Evolutionary conservation across 2,888 invertebrate species (phyloP).

Genomic region (Agrochola litura): DNA sequence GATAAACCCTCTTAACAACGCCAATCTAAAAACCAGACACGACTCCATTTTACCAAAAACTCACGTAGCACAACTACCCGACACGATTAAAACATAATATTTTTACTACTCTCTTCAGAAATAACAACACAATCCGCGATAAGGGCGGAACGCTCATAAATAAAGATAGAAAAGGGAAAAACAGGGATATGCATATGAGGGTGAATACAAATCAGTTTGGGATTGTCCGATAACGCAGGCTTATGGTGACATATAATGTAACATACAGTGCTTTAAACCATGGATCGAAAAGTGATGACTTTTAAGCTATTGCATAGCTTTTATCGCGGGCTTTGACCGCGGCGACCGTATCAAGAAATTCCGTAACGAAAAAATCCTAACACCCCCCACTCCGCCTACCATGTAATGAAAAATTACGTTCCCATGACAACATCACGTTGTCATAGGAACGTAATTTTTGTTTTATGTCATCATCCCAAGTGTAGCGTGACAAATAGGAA

Average conservation of each 20-base stretch:
- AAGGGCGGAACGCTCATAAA: constrained; percentile 51
- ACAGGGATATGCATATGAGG: constrained; percentile 60
- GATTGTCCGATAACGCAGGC: constrained; percentile 42
- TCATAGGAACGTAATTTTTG: too few relatives aligned
- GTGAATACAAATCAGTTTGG: constrained; percentile 64
- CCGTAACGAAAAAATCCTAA: too few relatives aligned
- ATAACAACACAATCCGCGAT: constrained; percentile 55
- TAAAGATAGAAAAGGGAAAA: constrained; percentile 55
- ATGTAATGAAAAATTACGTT: too few relatives aligned
- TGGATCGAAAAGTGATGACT: background rate
- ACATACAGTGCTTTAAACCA: background rate
- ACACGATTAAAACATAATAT: constrained; percentile 54
- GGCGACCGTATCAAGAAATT: too few relatives aligned
- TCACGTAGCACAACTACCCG: constrained; percentile 17
- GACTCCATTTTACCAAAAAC: background rate
- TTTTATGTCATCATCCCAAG: too few relatives aligned
- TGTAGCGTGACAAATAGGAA: too few relatives aligned
- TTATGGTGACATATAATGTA: constrained; percentile 11
- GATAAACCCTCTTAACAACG: too few relatives aligned
- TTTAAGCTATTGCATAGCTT: too few relatives aligned
- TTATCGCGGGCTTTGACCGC: too few relatives aligned
- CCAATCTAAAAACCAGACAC: background rate
- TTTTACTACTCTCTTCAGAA: constrained; percentile 52
- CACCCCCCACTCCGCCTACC: too few relatives aligned
- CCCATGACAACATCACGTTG: too few relatives aligned